Evolutionary conservation across 2,888 invertebrate genomes (phyloP).

Genomic region (Argyresthia albistria): DNA sequence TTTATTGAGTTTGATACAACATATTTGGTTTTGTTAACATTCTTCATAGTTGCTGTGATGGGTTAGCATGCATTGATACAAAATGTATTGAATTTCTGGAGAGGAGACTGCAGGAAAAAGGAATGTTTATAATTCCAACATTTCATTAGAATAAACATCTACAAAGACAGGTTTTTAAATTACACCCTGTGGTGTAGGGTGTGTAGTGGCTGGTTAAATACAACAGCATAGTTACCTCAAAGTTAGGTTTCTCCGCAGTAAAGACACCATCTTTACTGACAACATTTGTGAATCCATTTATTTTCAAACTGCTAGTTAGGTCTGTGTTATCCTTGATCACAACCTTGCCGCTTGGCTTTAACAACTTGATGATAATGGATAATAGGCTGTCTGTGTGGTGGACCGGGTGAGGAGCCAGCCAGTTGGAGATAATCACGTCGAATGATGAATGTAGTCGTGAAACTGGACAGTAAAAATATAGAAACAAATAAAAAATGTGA

Average conservation of each 20-base stretch:
- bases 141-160: too few species aligned
- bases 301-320: slow-evolving; percentile 66
- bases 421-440: slow-evolving; percentile 73
- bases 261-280: slow-evolving; percentile 32
- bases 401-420: slow-evolving; percentile 48
- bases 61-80: too few species aligned
- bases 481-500: slow-evolving; percentile 3
- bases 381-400: slow-evolving; percentile 56
- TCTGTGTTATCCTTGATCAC: slow-evolving; percentile 60
- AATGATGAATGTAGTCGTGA: slow-evolving; percentile 72
- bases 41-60: too few species aligned
- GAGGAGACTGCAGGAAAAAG: too few species aligned
- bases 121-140: too few species aligned
- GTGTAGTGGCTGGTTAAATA: not conserved
- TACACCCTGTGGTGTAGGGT: too few species aligned
- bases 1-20: too few species aligned
- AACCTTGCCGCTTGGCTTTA: slow-evolving; percentile 76
- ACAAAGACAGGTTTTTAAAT: too few species aligned
- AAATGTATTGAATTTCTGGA: too few species aligned
- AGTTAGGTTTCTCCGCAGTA: slow-evolving; percentile 77
- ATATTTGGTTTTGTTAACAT: too few species aligned
- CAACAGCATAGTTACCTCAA: slow-evolving; percentile 64
- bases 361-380: slow-evolving; percentile 69
- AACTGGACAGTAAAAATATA: slow-evolving; percentile 38
- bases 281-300: slow-evolving; percentile 76